Evolutionary conservation across 2,797 vertebrate species (phyloP), one percentile per base, ranked within the genome.

Genomic region (Chelmon rostratus): DNA sequence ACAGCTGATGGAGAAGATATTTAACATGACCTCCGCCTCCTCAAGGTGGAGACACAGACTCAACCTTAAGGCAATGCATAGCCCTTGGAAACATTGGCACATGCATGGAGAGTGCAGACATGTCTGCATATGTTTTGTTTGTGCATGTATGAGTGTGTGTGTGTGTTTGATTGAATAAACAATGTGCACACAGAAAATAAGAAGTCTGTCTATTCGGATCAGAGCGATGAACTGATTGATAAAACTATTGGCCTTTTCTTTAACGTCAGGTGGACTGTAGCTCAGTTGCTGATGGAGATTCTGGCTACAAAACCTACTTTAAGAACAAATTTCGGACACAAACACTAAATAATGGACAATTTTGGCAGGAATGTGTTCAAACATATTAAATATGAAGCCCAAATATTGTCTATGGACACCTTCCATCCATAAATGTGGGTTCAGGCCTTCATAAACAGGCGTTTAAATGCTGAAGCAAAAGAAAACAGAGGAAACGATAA

Each of bases 31-130:
- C 66, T 76, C 77, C 12, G 10, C 62, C 81, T 83, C 81, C 82
- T 85, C 56, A 62, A 75, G 83, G 57, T 70, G 83, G 85, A 89
- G 86, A 84, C 87, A 89, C 81, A 66, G 83, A 91, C 85, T 88
- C 88, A 53, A 88, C 89, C 91, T 92, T 94, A 94, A 95, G 94
- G 94, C 93, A 89, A 94, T 91, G 94, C 91, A 89, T 94, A 96
- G 96, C 96, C 96, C 95, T 96, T 95, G 89, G 89, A 91, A 84
- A 94, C 77, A 87, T 92, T 90, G 92, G 93, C 90, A 90, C 88
- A 94, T 93, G 93, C 94, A 93, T 86, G 91, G 84, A 90, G 86
- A 90, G 80, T 87, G 85, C 87, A 85, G 76, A 81, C 52, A 82
- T 33, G 23, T 88, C 82, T 86, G 84, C 86, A 78, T 85, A 74